These are phyloP conservation scores for Hydractinia symbiolongicarpus DNA, from an alignment of 30 jellyfish, hydroid and myxozoan genomes.

Conservation along the genomic window DNA sequence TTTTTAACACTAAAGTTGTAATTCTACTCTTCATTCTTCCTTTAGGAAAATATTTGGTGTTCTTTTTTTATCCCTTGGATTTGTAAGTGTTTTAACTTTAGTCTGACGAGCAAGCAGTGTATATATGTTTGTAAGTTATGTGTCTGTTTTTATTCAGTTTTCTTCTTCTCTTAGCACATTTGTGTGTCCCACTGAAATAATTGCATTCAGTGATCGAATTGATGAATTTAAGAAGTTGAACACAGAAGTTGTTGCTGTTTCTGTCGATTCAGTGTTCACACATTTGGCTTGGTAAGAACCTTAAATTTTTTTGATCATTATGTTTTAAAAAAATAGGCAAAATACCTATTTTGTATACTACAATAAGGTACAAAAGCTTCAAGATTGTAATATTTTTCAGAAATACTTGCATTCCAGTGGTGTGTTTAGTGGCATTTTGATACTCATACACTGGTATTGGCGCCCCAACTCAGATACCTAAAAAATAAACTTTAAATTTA, in stretches of 20 bases:
- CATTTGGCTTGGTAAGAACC: slow-evolving; percentile 61
- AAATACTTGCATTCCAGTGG: too few relatives aligned
- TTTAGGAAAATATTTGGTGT: slow-evolving; percentile 95
- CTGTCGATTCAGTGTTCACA: slow-evolving; percentile 61
- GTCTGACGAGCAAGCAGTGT: neutral
- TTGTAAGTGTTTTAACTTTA: slow-evolving; percentile 65
- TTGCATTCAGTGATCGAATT: slow-evolving; percentile 65
- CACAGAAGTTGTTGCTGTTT: slow-evolving; percentile 53
- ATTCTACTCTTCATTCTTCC: neutral
- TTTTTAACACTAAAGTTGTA: too few relatives aligned
- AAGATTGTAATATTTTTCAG: neutral
- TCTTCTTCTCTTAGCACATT: slow-evolving; percentile 36
- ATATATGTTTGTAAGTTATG: neutral
- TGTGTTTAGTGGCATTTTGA: too few relatives aligned
- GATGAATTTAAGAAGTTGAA: slow-evolving; percentile 44
- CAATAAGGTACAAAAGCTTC: neutral
- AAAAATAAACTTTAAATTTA: too few relatives aligned
- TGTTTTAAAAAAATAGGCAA: too few relatives aligned
- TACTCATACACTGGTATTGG: too few relatives aligned
- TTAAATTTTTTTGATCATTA: neutral
- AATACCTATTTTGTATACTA: too few relatives aligned
- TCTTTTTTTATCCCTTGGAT: slow-evolving; percentile 98
- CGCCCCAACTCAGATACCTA: too few relatives aligned
- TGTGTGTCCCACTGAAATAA: slow-evolving; percentile 69
- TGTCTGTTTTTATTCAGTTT: neutral